These are phyloP conservation scores for Mungos mungo DNA, from an alignment of 2,113 vertebrate species.

Conservation along the genomic window DNA sequence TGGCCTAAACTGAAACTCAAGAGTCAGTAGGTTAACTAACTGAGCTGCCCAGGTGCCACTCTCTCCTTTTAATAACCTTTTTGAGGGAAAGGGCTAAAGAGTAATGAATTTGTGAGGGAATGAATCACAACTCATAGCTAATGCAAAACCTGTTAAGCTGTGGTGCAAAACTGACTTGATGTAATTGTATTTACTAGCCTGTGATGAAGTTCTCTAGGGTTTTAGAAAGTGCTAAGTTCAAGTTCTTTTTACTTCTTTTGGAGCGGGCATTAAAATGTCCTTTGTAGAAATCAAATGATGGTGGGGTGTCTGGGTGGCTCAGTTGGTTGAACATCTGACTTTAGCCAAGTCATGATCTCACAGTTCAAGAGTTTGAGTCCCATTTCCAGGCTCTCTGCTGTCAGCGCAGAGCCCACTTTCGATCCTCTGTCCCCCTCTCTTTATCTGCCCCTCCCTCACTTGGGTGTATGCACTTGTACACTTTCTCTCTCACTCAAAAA, in stretches of 20 bases:
- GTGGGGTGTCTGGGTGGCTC: neutral
- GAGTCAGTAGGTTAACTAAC: too few species aligned
- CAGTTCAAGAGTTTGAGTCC: neutral
- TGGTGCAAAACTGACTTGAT: neutral
- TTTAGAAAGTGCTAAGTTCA: slow-evolving; percentile 31
- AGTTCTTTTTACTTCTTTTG: neutral
- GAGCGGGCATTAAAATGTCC: neutral
- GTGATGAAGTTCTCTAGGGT: neutral
- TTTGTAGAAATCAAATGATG: neutral
- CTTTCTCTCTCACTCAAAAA: too few species aligned
- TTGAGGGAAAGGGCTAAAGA: neutral
- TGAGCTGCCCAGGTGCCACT: too few species aligned
- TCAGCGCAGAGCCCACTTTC: neutral
- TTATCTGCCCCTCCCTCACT: too few species aligned
- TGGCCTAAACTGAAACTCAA: too few species aligned
- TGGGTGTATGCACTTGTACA: too few species aligned
- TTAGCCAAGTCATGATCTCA: neutral
- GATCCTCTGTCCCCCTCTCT: too few species aligned
- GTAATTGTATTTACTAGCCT: neutral
- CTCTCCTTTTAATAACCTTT: neutral
- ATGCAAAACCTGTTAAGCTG: neutral
- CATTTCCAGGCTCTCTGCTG: neutral
- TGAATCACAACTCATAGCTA: neutral
- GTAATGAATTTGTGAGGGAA: neutral
- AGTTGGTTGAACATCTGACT: neutral